Base-by-base conservation (phyloP, 1,140 invertebrate species). In the Drosophila navojoa region DNA sequence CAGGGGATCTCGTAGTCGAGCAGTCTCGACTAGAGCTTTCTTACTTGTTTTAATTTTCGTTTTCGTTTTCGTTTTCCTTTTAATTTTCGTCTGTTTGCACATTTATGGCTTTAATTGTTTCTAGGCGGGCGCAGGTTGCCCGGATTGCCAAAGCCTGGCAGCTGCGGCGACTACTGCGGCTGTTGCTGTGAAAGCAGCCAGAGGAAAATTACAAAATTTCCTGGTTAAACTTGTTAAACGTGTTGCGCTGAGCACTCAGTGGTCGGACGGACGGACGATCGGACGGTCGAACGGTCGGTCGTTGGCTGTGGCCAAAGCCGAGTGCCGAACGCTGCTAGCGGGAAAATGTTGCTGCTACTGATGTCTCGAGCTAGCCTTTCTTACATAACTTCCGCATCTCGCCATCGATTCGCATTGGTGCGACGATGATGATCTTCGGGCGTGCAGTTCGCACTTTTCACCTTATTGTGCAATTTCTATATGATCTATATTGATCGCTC, bases 221-320 rank as follows among this genome's bases (percentile, higher is more conserved):
- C 84, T 87, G 85, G 76, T 84, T 84, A 75, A 84, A 87, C 84
- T 89, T 77, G 84, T 89, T 77, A 85, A 79, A 87, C 84, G 76
- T 80, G 84, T 87, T 87, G 84, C 69, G 76, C 69, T 29, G 19
- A 62, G 29, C 57, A 15, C 35, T 35, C 35, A 53, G 49, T 29
- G 49, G 29, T 38, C 45, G 32, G 6, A 7, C 22, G 27, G 22
- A 52, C 61, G 16, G 19, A 22, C 19, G 2, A 3, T 19, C 2
- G 19, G 19, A 19, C 19, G 19, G 19, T 22, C 19, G 19, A 3
- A 22, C 19, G 32, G 6, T 32, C 22, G 27, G 22, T 61, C 61
- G 16, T 16, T 40, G 40, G 55, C 58, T 29, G 22, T 11, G 22
- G 38, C 60, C 19, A 40, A 49, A 47, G 25, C 44, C 44, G 35